A percentile compares a stretch with the other conserved stretches of the same genome.
Conservation (phyloP, 2,797 vertebrate genomes). For the Manis javanica region DNA sequence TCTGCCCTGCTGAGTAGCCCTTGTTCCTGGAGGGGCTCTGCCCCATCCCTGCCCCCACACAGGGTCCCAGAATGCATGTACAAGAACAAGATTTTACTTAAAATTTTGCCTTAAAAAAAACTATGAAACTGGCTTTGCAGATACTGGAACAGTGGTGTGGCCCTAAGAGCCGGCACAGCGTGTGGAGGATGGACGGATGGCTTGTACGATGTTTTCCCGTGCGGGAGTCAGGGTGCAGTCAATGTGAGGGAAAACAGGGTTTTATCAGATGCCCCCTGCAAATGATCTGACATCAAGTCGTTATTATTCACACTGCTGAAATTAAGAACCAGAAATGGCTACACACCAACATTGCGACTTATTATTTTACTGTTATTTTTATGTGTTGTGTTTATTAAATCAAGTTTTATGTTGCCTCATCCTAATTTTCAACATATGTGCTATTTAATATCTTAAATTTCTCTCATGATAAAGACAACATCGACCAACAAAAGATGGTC, state of each 20-base stretch:
- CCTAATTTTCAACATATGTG: conserved; percentile 27
- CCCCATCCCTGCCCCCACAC: no score
- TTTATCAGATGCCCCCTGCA: neutral
- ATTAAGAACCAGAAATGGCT: conserved; percentile 33
- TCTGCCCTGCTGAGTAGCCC: no score
- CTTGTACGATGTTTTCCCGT: neutral
- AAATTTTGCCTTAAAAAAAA: neutral
- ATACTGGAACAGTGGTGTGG: neutral
- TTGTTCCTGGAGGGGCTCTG: neutral
- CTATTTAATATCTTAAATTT: neutral
- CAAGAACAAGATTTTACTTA: neutral
- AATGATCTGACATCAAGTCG: conserved; percentile 9
- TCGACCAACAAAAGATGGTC: neutral
- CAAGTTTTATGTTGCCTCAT: neutral
- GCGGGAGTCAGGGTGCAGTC: neutral
- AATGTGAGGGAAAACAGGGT: neutral
- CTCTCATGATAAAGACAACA: conserved; percentile 3
- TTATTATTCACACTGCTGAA: conserved; percentile 23
- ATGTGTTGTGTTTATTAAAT: conserved; percentile 31
- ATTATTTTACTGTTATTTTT: conserved; percentile 8
- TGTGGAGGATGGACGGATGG: neutral
- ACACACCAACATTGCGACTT: neutral
- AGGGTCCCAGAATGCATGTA: no score
- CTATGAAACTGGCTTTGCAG: neutral
- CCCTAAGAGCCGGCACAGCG: neutral